Conservation (phyloP, 2,888 invertebrate genomes). For the Caenorhabditis angaria region DNA sequence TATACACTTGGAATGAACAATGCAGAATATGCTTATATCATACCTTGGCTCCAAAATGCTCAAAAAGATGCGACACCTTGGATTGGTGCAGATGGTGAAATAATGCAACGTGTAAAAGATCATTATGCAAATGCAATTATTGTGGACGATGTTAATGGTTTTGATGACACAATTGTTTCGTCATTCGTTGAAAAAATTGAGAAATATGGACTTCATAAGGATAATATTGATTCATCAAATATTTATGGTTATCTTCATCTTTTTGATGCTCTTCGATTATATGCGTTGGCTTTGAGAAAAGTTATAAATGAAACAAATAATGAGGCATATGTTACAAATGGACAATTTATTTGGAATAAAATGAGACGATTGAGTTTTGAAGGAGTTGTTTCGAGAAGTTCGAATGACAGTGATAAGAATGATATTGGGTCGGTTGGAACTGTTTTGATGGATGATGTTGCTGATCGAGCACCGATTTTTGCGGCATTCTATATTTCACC, state of each 20-base stretch:
- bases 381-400: constrained; percentile 32
- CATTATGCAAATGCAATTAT: constrained; percentile 69
- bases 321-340: constrained; percentile 60
- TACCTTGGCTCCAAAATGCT: constrained; percentile 66
- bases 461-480: constrained; percentile 68
- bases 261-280: constrained; percentile 68
- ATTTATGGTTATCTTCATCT: constrained; percentile 70
- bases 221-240: constrained; percentile 63
- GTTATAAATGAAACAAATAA: constrained; percentile 54
- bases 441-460: constrained; percentile 70
- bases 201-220: constrained; percentile 59
- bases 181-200: constrained; percentile 66
- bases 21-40: constrained; percentile 65
- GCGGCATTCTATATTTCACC: constrained; percentile 69
- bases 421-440: constrained; percentile 56
- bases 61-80: constrained; percentile 64
- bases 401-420: constrained; percentile 22
- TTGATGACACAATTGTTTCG: constrained; percentile 64
- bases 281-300: constrained; percentile 62
- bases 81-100: constrained; percentile 66
- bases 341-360: constrained; percentile 64
- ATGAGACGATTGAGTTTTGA: constrained; percentile 67
- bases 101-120: constrained; percentile 66
- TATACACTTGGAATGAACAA: constrained; percentile 56
- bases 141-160: constrained; percentile 71